These are phyloP conservation scores for Monochamus saltuarius DNA, from an alignment of 1,140 invertebrate genomes.

Conservation along the genomic window DNA sequence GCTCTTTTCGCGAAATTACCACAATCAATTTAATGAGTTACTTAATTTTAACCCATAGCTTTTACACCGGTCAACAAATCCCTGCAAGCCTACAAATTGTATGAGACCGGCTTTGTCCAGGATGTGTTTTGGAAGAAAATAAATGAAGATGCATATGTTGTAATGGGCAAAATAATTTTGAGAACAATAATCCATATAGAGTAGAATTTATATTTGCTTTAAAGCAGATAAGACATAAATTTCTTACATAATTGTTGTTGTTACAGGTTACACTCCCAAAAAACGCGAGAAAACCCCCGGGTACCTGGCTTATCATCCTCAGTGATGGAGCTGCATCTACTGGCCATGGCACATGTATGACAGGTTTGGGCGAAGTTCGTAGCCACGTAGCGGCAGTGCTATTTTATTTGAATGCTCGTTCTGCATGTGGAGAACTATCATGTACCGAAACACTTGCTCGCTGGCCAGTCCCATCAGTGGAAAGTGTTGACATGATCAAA, in stretches of 20 bases:
- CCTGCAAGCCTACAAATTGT: neutral
- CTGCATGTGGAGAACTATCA: neutral
- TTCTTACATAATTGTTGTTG: neutral
- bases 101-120: neutral
- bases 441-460: constrained; percentile 4
- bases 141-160: no score
- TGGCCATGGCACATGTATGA: constrained; percentile 15
- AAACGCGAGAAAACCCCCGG: neutral
- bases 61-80: constrained; percentile 5
- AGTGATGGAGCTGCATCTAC: constrained; percentile 15
- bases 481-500: neutral
- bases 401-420: neutral
- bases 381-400: constrained; percentile 9
- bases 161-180: no score
- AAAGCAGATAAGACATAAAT: neutral
- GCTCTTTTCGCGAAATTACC: neutral
- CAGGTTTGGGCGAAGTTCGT: constrained; percentile 18
- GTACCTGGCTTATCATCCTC: constrained; percentile 1
- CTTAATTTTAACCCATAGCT: constrained; percentile 11
- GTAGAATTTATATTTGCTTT: no score
- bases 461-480: constrained; percentile 2
- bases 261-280: constrained; percentile 12
- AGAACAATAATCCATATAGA: no score
- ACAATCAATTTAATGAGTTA: neutral
- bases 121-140: no score